Evolutionary conservation across 2,797 vertebrate species (phyloP), one percentile per base, ranked within the genome.

Genomic region (Taenioides sp.): DNA sequence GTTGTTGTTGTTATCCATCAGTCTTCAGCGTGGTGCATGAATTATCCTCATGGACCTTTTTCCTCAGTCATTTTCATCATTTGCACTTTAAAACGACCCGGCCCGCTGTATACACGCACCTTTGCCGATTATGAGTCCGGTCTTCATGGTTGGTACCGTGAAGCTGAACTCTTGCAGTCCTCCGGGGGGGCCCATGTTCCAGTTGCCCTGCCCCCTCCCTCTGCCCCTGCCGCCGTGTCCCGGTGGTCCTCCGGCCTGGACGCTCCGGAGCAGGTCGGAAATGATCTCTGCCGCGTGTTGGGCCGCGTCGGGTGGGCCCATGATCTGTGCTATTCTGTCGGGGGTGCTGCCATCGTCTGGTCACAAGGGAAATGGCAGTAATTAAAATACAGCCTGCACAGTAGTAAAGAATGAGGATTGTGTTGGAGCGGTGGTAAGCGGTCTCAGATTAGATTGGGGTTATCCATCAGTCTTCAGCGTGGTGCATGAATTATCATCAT

Each of bases 151-250:
- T 28, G 97, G 98, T 70, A 99, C 98, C 58, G 98, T 98, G 87
- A 99, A 99, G 86, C 96, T 97, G 83, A 99, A 99, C 84, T 99
- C 98, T 80, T 99, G 98, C 65, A 99, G 92, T 79, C 98, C 98
- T 84, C 98, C 98, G 67, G 98, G 98, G 65, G 98, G 98, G 0
- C 97, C 97, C 98, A 99, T 99, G 86, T 98, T 98, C 97, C 98
- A 99, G 90, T 97, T 99, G 67, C 97, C 97, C 89, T 98, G 97
- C 17, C 98, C 98, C 49, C 98, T 94, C 47, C 98, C 98, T 67
- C 98, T 92, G 37, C 98, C 98, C 73, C 98, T 91, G 75, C 98
- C 98, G 9, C 97, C 97, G 5, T 97, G 93, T 74, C 98, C 98
- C 47, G 97, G 93, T 72, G 96, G 92, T 77, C 98, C 98, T 7